phyloP scores from a whole-genome alignment of 1,140 invertebrate genomes.

The Pseudomyrmex concolor region DNA sequence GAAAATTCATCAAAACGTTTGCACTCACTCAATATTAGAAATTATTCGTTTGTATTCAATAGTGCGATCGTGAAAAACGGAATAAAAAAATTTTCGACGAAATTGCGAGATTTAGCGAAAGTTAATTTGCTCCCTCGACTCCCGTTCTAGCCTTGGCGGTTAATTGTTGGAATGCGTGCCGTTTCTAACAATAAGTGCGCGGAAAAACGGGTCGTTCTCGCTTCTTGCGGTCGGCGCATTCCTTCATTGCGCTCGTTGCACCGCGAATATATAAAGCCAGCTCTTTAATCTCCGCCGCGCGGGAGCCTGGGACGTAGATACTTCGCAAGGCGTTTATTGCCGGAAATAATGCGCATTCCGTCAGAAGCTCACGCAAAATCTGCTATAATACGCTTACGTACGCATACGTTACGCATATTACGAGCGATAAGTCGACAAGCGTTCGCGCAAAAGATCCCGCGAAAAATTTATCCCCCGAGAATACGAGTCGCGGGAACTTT shows the following conservation, averaged over 20 bases:
- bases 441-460: slow-evolving; percentile 31
- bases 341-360: background rate
- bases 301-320: background rate
- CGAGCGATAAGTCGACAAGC: slow-evolving; percentile 19
- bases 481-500: slow-evolving; percentile 4
- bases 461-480: slow-evolving; percentile 26
- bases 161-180: slow-evolving; percentile 66
- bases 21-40: background rate
- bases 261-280: slow-evolving; percentile 67
- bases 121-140: slow-evolving; percentile 62
- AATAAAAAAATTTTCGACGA: background rate
- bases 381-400: slow-evolving; percentile 47
- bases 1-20: no score
- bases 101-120: slow-evolving; percentile 37
- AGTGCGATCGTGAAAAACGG: background rate
- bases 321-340: slow-evolving; percentile 63
- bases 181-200: slow-evolving; percentile 39
- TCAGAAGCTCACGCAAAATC: slow-evolving; percentile 22
- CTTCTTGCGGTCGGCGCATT: slow-evolving; percentile 61
- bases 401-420: slow-evolving; percentile 27
- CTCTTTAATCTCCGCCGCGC: slow-evolving; percentile 67
- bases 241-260: slow-evolving; percentile 59
- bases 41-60: background rate
- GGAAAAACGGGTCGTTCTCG: slow-evolving; percentile 58
- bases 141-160: slow-evolving; percentile 32